Conservation (phyloP, 2,797 vertebrate genomes). For the Sphaeramia orbicularis region DNA sequence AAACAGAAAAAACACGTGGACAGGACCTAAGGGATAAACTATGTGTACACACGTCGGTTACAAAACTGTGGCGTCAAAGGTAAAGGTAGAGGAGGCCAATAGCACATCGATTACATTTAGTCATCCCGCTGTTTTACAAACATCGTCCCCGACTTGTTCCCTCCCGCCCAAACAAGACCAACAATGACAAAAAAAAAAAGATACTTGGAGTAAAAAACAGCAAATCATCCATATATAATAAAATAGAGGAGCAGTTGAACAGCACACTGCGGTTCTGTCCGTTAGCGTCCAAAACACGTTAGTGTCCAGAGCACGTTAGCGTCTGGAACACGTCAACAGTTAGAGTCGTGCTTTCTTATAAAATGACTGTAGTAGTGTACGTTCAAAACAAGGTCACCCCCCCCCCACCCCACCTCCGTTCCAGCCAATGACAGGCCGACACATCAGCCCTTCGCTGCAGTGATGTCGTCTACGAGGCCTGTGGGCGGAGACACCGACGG, state of each 20-base stretch:
- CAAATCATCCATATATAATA: conserved; percentile 85
- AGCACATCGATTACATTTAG: conserved; percentile 85
- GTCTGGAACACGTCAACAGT: too few species aligned
- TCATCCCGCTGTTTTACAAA: conserved; percentile 81
- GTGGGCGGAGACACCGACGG: too few species aligned
- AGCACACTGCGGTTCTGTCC: conserved; percentile 83
- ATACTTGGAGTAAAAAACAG: conserved; percentile 82
- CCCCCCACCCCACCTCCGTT: too few species aligned
- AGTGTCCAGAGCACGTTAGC: too few species aligned
- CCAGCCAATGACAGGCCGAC: too few species aligned
- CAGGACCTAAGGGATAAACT: conserved; percentile 85
- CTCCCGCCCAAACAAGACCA: conserved; percentile 81
- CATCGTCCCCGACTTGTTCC: conserved; percentile 65
- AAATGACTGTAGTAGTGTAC: conserved; percentile 76
- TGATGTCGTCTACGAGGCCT: too few species aligned
- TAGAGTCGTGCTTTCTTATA: conserved; percentile 49
- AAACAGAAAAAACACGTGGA: conserved; percentile 76
- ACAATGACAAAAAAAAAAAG: conserved; percentile 81
- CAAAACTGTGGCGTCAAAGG: conserved; percentile 75
- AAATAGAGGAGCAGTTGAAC: conserved; percentile 90
- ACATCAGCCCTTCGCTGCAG: too few species aligned
- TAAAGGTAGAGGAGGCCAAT: conserved; percentile 33
- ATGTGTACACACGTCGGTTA: conserved; percentile 85
- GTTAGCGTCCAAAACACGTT: too few species aligned
- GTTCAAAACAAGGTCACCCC: conserved; percentile 66